phyloP scores from a whole-genome alignment of 1,140 invertebrate species.

The Macrobrachium nipponense region DNA sequence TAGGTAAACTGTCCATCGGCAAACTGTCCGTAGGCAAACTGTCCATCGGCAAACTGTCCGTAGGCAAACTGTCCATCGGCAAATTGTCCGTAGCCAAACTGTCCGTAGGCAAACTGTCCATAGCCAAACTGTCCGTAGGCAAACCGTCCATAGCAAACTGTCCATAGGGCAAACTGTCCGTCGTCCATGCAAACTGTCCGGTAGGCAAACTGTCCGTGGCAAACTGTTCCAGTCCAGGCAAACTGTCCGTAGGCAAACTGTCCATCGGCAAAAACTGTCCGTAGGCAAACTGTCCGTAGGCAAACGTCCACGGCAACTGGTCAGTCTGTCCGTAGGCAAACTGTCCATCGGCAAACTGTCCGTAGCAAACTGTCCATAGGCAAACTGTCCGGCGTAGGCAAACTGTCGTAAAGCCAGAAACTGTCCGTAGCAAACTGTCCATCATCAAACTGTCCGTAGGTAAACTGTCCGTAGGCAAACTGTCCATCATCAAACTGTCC shows the following conservation, averaged over 20 bases:
- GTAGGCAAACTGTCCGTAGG: constrained; percentile 1
- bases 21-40: constrained; percentile 4
- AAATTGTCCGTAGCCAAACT: not conserved
- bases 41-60: not conserved
- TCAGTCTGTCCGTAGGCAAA: constrained; percentile 1
- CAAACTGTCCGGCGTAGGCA: constrained; percentile 3
- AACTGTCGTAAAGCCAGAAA: not conserved
- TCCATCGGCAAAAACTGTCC: not conserved
- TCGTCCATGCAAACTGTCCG: not conserved
- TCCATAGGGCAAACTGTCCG: constrained; percentile 3
- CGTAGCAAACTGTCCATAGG: constrained; percentile 1
- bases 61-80: constrained; percentile 1
- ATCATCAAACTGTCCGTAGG: not conserved
- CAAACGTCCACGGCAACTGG: not conserved
- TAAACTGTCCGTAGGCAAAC: constrained; percentile 1
- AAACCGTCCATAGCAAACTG: not conserved
- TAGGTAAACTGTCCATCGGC: not conserved
- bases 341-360: not conserved
- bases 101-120: too few relatives aligned
- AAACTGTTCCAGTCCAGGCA: not conserved
- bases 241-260: not conserved
- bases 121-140: constrained; percentile 7
- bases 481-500: not conserved
- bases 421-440: constrained; percentile 1
- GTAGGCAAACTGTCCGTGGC: too few relatives aligned